Evolutionary conservation across 2,797 vertebrate genomes (phyloP).

Genomic region (Sparidentex hasta): DNA sequence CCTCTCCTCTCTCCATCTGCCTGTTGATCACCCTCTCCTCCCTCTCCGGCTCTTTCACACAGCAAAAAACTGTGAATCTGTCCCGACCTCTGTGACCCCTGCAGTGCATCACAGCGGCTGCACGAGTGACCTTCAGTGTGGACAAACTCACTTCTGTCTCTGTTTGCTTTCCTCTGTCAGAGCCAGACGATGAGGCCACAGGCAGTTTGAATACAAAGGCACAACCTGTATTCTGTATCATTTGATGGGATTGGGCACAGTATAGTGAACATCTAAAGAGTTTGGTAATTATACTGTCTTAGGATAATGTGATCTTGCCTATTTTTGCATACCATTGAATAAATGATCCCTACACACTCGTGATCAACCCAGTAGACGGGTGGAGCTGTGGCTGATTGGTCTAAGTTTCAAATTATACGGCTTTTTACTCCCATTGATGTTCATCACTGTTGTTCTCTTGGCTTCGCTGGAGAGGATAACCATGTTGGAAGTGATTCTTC

Average conservation of each 20-base stretch:
- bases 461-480: constrained; percentile 16
- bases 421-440: background rate
- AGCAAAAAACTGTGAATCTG: constrained; percentile 11
- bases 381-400: background rate
- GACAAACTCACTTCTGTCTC: background rate
- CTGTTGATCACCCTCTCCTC: background rate
- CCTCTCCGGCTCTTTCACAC: background rate
- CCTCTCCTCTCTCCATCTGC: background rate
- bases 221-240: background rate
- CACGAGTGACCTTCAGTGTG: background rate
- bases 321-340: background rate
- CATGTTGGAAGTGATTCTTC: constrained; percentile 32
- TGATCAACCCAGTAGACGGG: no score
- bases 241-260: background rate
- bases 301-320: background rate
- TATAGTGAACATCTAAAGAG: background rate
- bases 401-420: background rate
- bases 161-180: background rate
- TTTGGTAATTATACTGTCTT: background rate
- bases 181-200: background rate
- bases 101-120: background rate
- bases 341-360: background rate
- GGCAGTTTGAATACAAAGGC: background rate
- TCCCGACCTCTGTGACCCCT: constrained; percentile 16
- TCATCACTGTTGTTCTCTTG: background rate